Evolutionary conservation across 1,140 invertebrate genomes (phyloP).

Genomic region (Planococcus citri): DNA sequence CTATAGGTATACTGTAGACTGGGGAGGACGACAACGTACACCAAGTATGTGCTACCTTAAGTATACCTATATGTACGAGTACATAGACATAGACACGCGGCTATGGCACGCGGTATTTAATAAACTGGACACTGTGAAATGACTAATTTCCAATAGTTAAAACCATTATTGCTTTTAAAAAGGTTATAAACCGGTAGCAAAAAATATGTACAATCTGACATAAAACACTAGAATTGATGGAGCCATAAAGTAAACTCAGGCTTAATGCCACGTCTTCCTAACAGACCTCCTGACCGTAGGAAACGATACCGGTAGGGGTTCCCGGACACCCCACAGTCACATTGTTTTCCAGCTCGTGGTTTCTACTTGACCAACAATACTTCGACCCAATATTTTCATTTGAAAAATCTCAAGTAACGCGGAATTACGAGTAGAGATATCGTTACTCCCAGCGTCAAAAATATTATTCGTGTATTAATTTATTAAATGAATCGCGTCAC

Average conservation of each 20-base stretch:
- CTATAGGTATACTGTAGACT: no score
- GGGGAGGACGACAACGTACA: no score
- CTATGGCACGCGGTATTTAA: no score
- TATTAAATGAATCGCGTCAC: background rate
- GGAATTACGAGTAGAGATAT: no score
- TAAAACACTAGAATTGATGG: constrained; percentile 15
- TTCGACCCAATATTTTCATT: background rate
- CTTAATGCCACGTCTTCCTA: background rate
- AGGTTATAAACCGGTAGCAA: background rate
- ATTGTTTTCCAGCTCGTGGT: background rate
- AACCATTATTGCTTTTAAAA: background rate
- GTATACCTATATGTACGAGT: no score
- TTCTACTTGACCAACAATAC: background rate
- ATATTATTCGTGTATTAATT: background rate
- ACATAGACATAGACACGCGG: no score
- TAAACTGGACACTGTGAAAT: background rate
- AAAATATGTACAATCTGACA: constrained; percentile 7
- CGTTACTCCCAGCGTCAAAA: background rate
- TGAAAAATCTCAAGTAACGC: background rate
- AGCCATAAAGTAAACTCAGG: constrained; percentile 12
- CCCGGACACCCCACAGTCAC: background rate
- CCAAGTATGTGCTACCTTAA: no score
- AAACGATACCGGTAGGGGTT: background rate
- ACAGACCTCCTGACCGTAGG: background rate
- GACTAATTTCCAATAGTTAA: background rate